Evolutionary conservation across 2,888 invertebrate species (phyloP).

Genomic region (Alentia gelatinosa): DNA sequence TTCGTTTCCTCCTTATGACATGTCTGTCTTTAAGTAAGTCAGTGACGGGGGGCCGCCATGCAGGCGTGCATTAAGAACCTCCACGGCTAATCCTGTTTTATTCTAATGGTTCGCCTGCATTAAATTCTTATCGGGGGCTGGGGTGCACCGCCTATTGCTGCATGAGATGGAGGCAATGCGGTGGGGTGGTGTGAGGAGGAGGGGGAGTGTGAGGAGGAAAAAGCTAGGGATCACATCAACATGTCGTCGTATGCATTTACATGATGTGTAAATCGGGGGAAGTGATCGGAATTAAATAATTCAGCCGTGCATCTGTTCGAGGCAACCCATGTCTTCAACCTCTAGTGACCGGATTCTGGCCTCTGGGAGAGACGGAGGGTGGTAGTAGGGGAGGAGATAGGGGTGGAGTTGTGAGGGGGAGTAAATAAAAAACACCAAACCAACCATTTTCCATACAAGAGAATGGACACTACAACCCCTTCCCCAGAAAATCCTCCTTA

Average conservation of each 20-base stretch:
- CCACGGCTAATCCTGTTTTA: conserved; percentile 35
- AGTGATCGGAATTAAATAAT: conserved; percentile 47
- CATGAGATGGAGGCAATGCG: not conserved
- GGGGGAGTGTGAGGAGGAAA: not conserved
- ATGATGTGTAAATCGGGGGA: conserved; percentile 46
- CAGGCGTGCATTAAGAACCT: not conserved
- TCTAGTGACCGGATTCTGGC: not conserved
- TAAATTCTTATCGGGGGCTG: conserved; percentile 35
- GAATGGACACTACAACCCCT: too few species aligned
- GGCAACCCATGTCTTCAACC: not conserved
- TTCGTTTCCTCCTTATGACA: conserved; percentile 33
- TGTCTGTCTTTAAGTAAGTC: conserved; percentile 40
- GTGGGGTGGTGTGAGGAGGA: not conserved
- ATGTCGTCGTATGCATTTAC: conserved; percentile 38
- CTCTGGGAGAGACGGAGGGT: not conserved
- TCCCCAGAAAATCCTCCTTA: not conserved
- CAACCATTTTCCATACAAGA: too few species aligned
- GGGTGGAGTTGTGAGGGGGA: not conserved
- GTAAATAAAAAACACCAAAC: too few species aligned
- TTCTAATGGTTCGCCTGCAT: conserved; percentile 33
- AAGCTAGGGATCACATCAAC: conserved; percentile 24
- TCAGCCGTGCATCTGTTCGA: conserved; percentile 28
- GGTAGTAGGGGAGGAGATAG: not conserved
- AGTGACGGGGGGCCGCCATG: not conserved
- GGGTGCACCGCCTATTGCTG: not conserved